Base-by-base conservation (phyloP, 2,797 vertebrate species). In the Tympanoctomys barrerae region DNA sequence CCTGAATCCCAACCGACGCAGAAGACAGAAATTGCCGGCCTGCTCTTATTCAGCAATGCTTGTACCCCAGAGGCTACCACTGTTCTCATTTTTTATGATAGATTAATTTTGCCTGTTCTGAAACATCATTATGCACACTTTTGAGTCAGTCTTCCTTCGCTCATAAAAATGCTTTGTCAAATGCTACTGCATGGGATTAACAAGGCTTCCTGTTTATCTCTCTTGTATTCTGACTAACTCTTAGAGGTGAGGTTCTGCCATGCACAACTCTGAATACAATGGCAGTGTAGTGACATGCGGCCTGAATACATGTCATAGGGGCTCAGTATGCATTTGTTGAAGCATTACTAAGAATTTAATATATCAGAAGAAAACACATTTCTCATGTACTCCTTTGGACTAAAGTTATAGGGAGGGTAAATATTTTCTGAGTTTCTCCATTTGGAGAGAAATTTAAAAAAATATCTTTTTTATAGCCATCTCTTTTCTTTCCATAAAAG, bases 91-190 rank as follows among this genome's bases (percentile, higher is more conserved):
- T 78, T 86, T 84, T n/a, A 46, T 26, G 13, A 77, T 64, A 46
- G 57, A 68, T 73, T 61, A 70, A 31, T 73, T 93, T 77, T 89
- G n/a, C 1, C n/a, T 57, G 1, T 87, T 71, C 19, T 90, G 64
- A 14, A 90, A 84, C 54, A 88, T 52, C 7, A 75, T 75, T 3
- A 64, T 59, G 73, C 52, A 36, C 5, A 81, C 28, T 85, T 94
- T 61, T 64, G 14, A 70, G n/a, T 92, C 80, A 87, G 24, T 70
- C 39, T 89, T 54, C n/a, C 49, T 96, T 93, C 83, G 26, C 31
- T 91, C n/a, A 83, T 71, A 64, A 83, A 94, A 87, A 36, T 21
- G 11, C 31, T 89, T 83, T 75, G 46, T 94, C 66, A 82, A 61
- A 71, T 81, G 10, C 6, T 26, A 33, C 80, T 57, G 18, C 33